Evolutionary conservation across 2,888 invertebrate species (phyloP).

Genomic region (Balanococcus diminutus): DNA sequence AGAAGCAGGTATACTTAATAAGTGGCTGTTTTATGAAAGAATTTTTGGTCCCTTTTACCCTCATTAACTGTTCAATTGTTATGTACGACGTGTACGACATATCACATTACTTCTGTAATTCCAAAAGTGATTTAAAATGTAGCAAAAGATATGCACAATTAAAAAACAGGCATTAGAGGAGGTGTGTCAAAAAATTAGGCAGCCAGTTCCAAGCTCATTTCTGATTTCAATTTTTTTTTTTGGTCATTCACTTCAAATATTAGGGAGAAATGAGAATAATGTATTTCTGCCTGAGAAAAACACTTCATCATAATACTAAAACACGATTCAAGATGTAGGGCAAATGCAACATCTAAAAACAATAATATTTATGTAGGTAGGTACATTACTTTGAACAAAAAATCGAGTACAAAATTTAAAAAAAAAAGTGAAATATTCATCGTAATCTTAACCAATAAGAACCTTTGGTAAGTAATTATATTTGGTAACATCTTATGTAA

Average conservation of each 20-base stretch:
- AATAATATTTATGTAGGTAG: too few species aligned
- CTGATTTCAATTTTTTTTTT: background rate
- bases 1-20: background rate
- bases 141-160: background rate
- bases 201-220: conserved; percentile 29
- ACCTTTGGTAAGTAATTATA: background rate
- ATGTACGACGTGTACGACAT: background rate
- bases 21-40: background rate
- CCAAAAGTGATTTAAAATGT: background rate
- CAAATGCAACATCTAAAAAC: background rate
- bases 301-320: background rate
- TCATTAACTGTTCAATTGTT: background rate
- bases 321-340: background rate
- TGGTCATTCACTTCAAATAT: background rate
- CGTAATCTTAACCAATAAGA: background rate
- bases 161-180: background rate
- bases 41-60: conserved; percentile 30
- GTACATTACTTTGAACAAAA: background rate
- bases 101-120: background rate
- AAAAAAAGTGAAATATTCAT: background rate
- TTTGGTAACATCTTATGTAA: conserved; percentile 4
- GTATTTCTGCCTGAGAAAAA: background rate
- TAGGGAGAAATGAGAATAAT: too few species aligned
- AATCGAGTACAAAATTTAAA: background rate
- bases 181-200: background rate